These are phyloP conservation scores for Manis pentadactyla DNA, from an alignment of 2,797 vertebrate genomes.

Conservation along the genomic window DNA sequence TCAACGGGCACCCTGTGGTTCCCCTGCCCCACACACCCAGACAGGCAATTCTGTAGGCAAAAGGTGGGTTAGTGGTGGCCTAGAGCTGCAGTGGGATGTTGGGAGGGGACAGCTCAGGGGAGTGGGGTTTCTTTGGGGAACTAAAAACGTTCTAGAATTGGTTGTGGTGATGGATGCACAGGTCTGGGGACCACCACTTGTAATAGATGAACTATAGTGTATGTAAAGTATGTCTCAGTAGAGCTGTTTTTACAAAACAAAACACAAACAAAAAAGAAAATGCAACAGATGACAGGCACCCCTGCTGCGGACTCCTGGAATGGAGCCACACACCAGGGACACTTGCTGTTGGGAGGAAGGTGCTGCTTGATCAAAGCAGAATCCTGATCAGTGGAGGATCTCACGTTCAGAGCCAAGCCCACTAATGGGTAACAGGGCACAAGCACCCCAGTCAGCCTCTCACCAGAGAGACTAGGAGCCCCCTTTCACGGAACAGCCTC, in stretches of 20 bases:
- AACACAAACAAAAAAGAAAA: too few species aligned
- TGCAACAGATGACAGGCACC: neutral
- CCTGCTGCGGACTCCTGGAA: neutral
- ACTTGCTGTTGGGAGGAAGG: neutral
- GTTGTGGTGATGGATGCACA: neutral
- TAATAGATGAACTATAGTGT: neutral
- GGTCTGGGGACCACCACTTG: neutral
- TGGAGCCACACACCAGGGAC: rapidly evolving
- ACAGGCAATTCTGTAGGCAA: rapidly evolving
- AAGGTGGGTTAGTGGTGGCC: neutral
- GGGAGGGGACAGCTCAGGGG: too few species aligned
- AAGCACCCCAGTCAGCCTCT: neutral
- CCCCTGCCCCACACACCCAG: too few species aligned
- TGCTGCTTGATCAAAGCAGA: rapidly evolving
- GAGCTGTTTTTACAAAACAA: neutral
- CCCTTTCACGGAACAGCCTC: neutral
- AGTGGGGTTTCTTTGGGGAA: neutral
- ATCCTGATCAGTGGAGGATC: neutral
- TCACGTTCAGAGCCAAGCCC: neutral
- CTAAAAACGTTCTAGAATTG: neutral
- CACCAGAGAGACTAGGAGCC: neutral
- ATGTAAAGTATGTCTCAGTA: neutral
- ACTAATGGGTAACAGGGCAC: too few species aligned
- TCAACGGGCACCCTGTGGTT: neutral
- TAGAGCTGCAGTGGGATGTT: too few species aligned